These are phyloP conservation scores for Sebastes nivosus DNA, from an alignment of 2,797 vertebrate species.

Conservation along the genomic window DNA sequence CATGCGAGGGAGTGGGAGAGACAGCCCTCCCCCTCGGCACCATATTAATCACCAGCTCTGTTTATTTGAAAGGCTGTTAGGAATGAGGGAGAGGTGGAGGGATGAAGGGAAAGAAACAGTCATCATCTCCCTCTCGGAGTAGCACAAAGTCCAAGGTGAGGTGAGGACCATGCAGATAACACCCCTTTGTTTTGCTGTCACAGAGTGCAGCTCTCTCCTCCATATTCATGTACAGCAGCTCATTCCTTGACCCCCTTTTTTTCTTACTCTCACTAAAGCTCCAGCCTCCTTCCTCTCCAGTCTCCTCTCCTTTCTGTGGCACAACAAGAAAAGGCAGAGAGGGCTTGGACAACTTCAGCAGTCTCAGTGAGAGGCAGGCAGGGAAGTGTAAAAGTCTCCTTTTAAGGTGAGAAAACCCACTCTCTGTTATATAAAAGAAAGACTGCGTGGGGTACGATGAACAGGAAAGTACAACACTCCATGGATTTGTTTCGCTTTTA, in stretches of 20 bases:
- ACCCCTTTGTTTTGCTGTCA: constrained; percentile 66
- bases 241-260: constrained; percentile 39
- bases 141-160: constrained; percentile 65
- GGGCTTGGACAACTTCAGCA: constrained; percentile 65
- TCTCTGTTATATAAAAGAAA: constrained; percentile 78
- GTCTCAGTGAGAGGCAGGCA: constrained; percentile 70
- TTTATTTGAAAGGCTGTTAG: constrained; percentile 66
- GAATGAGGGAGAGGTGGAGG: constrained; percentile 62
- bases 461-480: constrained; percentile 55
- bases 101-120: constrained; percentile 47
- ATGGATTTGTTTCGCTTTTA: constrained; percentile 53
- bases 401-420: constrained; percentile 86
- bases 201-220: constrained; percentile 31
- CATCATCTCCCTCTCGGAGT: constrained; percentile 51
- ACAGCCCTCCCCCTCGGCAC: constrained; percentile 66
- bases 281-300: constrained; percentile 52
- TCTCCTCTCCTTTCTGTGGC: constrained; percentile 47
- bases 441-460: constrained; percentile 65
- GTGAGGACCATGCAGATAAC: constrained; percentile 51
- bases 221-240: constrained; percentile 49
- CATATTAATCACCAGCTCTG: constrained; percentile 80
- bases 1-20: constrained; percentile 55
- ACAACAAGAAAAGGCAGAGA: constrained; percentile 74
- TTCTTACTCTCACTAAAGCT: constrained; percentile 24
- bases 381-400: constrained; percentile 81